A percentile compares a stretch with the other conserved stretches of the same genome.
Evolutionary conservation across 2,797 vertebrate species (phyloP).

Genomic region (Cirrhinus mrigala): DNA sequence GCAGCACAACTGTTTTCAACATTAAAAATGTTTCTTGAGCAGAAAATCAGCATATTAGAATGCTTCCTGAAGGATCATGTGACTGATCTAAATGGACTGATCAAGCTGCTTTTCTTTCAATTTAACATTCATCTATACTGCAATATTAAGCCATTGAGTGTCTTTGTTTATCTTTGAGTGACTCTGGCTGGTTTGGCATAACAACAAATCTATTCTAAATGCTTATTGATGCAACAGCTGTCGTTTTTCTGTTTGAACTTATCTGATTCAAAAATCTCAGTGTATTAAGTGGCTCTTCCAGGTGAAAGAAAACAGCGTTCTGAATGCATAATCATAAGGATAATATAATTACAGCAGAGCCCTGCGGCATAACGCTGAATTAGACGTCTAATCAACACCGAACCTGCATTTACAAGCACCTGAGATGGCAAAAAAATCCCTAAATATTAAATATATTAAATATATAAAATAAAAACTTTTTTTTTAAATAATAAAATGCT

Average conservation of each 20-base stretch:
- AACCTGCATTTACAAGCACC: conserved; percentile 22
- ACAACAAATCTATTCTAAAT: conserved; percentile 1
- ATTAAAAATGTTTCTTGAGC: background rate
- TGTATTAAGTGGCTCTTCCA: conserved; percentile 9
- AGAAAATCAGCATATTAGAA: background rate
- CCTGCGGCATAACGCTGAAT: conserved; percentile 6
- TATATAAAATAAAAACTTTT: background rate
- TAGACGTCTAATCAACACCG: background rate
- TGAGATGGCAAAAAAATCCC: background rate
- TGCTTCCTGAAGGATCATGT: background rate
- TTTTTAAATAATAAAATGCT: background rate
- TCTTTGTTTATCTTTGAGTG: no score
- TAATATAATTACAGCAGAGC: conserved; percentile 50
- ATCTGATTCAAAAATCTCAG: background rate
- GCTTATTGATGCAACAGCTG: background rate
- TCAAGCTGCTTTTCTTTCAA: background rate
- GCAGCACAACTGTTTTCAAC: background rate
- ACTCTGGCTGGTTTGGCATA: background rate
- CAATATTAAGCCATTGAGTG: background rate
- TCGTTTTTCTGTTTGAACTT: background rate
- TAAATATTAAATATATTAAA: background rate
- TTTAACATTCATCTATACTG: background rate
- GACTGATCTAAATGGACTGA: background rate
- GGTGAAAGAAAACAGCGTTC: background rate
- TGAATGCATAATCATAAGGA: conserved; percentile 41